phyloP scores from a whole-genome alignment of 1,140 invertebrate genomes.

The Lordiphosa collinella region DNA sequence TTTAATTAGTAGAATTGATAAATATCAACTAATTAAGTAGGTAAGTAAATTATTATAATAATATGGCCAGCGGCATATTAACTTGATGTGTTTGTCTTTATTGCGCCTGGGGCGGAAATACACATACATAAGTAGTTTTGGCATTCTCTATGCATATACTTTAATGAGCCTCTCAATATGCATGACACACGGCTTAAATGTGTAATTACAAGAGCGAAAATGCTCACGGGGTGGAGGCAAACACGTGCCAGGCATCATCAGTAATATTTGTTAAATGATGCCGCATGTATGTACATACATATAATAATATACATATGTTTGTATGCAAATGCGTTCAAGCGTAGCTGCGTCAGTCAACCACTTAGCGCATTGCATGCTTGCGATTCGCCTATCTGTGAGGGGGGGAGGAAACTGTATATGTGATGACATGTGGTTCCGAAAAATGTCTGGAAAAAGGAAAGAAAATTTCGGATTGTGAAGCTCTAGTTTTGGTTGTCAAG shows the following conservation, averaged over 20 bases:
- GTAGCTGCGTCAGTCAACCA: neutral
- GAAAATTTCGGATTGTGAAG: no score
- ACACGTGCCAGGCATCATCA: slow-evolving; percentile 50
- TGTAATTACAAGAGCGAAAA: slow-evolving; percentile 52
- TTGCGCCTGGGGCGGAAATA: no score
- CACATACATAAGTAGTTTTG: neutral
- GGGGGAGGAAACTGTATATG: no score
- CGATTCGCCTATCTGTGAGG: no score
- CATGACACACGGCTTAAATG: slow-evolving; percentile 72
- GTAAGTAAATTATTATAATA: no score
- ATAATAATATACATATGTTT: slow-evolving; percentile 8
- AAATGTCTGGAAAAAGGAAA: no score
- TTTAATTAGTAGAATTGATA: slow-evolving; percentile 32
- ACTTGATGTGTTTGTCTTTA: no score
- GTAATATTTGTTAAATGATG: slow-evolving; percentile 26
- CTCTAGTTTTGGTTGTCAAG: no score
- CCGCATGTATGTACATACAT: slow-evolving; percentile 43
- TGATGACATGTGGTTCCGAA: no score
- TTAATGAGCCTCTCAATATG: slow-evolving; percentile 76
- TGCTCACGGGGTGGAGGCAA: slow-evolving; percentile 12
- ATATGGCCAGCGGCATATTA: no score
- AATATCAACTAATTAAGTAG: no score
- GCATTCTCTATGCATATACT: slow-evolving; percentile 12
- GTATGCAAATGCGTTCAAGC: slow-evolving; percentile 3
- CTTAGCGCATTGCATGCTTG: neutral